Evolutionary conservation across 2,888 invertebrate genomes (phyloP).

Genomic region (Caenorhabditis imperialis): DNA sequence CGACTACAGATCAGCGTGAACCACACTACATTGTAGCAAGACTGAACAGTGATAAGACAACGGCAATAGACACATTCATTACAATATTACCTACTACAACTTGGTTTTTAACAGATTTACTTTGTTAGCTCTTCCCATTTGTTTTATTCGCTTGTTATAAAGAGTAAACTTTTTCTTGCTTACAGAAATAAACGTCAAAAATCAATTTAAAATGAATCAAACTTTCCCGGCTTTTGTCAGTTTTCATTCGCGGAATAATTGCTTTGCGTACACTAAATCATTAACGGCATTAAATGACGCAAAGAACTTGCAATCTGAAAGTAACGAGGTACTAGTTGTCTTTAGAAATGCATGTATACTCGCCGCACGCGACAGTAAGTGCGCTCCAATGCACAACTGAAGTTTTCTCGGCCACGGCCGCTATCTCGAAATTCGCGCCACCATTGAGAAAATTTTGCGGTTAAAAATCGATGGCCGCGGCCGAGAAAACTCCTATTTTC

Average conservation of each 20-base stretch:
- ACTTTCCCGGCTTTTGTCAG: constrained; percentile 58
- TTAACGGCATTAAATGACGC: constrained; percentile 34
- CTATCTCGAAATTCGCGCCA: no score
- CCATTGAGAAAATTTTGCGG: no score
- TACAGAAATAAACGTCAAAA: background rate
- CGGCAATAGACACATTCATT: no score
- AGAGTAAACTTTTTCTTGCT: background rate
- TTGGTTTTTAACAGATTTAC: no score
- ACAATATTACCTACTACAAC: no score
- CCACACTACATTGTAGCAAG: constrained; percentile 35
- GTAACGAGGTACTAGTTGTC: constrained; percentile 27
- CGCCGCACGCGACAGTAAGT: no score
- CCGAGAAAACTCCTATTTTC: no score
- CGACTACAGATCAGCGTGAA: constrained; percentile 6
- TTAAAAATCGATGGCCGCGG: no score
- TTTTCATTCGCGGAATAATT: constrained; percentile 61
- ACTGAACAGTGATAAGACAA: constrained; percentile 45
- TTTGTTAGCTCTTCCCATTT: no score
- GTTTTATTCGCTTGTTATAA: background rate
- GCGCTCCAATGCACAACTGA: no score
- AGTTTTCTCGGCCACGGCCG: no score
- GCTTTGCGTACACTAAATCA: constrained; percentile 59
- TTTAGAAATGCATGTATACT: background rate
- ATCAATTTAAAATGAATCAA: constrained; percentile 33
- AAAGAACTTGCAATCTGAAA: constrained; percentile 27